A percentile compares a stretch with the other conserved stretches of the same genome.
Evolutionary conservation across 2,797 vertebrate species (phyloP).

Genomic region (Thunnus albacares): DNA sequence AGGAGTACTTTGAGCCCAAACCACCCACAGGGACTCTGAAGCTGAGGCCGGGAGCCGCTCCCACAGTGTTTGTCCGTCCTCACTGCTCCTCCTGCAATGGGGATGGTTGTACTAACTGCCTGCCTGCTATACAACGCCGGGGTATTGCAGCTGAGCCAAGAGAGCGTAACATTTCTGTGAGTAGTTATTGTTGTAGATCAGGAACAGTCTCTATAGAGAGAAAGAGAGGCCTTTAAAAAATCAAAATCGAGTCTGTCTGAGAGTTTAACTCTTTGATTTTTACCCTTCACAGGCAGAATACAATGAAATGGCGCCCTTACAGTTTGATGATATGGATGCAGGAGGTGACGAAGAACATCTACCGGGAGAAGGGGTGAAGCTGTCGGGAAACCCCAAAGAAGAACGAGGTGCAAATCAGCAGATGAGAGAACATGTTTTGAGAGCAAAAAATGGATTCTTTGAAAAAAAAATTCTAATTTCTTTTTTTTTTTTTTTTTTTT

Average conservation of each 20-base stretch:
- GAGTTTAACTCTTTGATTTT: not conserved
- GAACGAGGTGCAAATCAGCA: constrained; percentile 71
- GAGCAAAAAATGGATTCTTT: not conserved
- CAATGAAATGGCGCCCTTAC: constrained; percentile 6
- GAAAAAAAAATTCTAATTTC: not conserved
- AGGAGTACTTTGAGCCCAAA: constrained; percentile 83
- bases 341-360: constrained; percentile 18
- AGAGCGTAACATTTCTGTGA: constrained; percentile 55
- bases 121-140: constrained; percentile 66
- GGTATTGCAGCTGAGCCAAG: constrained; percentile 39
- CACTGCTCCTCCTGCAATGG: constrained; percentile 76
- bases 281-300: constrained; percentile 47
- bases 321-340: constrained; percentile 17
- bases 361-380: constrained; percentile 6
- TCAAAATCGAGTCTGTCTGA: not conserved
- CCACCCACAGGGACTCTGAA: constrained; percentile 53
- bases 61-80: constrained; percentile 83
- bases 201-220: not conserved
- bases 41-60: constrained; percentile 81
- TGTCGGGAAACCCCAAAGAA: constrained; percentile 62
- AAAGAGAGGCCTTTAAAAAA: not conserved
- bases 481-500: not conserved
- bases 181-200: constrained; percentile 19
- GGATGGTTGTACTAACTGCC: constrained; percentile 66
- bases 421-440: not conserved